phyloP scores from a whole-genome alignment of 1,140 invertebrate species.

The Meloidogyne hapla region DNA sequence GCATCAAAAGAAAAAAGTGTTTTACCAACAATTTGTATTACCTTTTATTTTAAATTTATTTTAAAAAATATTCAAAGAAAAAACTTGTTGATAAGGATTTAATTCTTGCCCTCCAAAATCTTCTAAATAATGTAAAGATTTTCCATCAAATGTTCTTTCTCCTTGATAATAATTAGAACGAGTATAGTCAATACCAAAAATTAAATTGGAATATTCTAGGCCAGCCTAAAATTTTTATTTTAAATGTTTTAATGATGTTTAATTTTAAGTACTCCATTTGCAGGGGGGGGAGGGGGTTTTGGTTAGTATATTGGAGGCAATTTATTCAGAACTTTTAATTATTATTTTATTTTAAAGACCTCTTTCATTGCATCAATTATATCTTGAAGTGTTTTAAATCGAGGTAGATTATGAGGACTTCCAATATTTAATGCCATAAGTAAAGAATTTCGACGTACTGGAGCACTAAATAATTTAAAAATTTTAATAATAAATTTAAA shows the following conservation, averaged over 20 bases:
- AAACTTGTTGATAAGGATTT: slow-evolving; percentile 65
- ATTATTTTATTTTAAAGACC: no score
- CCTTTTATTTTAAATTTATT: slow-evolving; percentile 46
- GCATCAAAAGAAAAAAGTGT: slow-evolving; percentile 67
- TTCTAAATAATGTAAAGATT: slow-evolving; percentile 64
- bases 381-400: slow-evolving; percentile 63
- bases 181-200: slow-evolving; percentile 68
- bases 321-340: no score
- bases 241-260: background rate
- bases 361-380: slow-evolving; percentile 62
- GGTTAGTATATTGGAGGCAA: no score
- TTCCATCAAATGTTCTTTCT: slow-evolving; percentile 65
- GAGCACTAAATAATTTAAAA: slow-evolving; percentile 46
- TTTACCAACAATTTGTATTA: slow-evolving; percentile 68
- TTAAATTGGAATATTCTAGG: slow-evolving; percentile 66
- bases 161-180: slow-evolving; percentile 68
- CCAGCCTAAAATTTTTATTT: slow-evolving; percentile 62
- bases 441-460: slow-evolving; percentile 58
- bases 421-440: slow-evolving; percentile 63
- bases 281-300: no score
- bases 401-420: slow-evolving; percentile 61
- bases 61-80: slow-evolving; percentile 7
- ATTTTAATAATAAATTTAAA: background rate
- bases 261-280: background rate
- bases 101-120: slow-evolving; percentile 42